These are phyloP conservation scores for Panulirus ornatus DNA, from an alignment of 1,140 invertebrate species.

Conservation along the genomic window DNA sequence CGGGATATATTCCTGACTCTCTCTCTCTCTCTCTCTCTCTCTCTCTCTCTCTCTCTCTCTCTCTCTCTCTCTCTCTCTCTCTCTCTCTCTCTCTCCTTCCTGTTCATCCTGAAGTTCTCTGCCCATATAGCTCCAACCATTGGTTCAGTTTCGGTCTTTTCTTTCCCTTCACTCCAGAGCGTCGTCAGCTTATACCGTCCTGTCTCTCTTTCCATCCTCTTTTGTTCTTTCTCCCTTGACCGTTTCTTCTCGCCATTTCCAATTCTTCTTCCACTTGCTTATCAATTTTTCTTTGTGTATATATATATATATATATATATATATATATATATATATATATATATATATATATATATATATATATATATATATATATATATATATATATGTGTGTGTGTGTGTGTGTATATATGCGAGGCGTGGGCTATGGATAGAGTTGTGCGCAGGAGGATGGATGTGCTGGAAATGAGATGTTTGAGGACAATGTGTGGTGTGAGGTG, in stretches of 20 bases:
- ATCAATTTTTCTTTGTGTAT: slow-evolving; percentile 2
- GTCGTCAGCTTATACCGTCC: background rate
- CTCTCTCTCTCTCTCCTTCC: slow-evolving; percentile 4
- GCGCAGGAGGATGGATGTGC: too few relatives aligned
- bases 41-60: slow-evolving; percentile 6
- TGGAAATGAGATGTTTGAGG: too few relatives aligned
- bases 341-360: too few relatives aligned
- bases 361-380: too few relatives aligned
- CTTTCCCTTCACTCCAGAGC: background rate
- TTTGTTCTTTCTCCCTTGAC: background rate
- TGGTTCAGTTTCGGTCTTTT: background rate
- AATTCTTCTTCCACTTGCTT: background rate
- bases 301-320: too few relatives aligned
- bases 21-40: slow-evolving; percentile 7
- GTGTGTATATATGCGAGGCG: too few relatives aligned
- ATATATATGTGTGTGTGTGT: too few relatives aligned
- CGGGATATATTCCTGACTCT: too few relatives aligned
- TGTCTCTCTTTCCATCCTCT: slow-evolving; percentile 2
- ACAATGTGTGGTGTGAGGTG: too few relatives aligned
- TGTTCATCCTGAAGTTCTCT: background rate
- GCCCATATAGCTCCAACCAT: background rate
- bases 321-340: too few relatives aligned
- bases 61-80: too few relatives aligned
- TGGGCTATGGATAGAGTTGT: too few relatives aligned
- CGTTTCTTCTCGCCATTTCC: background rate